These are phyloP conservation scores for Mythimna impura DNA, from an alignment of 2,888 invertebrate species.

Conservation along the genomic window DNA sequence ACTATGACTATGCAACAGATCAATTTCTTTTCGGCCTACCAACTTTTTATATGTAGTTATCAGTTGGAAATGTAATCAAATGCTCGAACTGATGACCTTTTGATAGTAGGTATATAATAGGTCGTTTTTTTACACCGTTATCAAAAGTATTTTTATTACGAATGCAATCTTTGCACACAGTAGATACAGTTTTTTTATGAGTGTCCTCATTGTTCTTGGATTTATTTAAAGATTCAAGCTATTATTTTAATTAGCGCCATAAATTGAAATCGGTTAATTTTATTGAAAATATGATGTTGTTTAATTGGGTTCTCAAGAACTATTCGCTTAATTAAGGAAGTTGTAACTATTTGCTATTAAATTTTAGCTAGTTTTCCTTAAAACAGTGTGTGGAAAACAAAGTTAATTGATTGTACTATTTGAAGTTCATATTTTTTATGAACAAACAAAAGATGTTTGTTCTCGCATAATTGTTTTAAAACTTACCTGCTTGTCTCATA, in stretches of 20 bases:
- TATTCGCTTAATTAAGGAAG: conserved; percentile 7
- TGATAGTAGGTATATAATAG: not conserved
- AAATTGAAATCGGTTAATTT: conserved; percentile 7
- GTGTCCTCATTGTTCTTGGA: not conserved
- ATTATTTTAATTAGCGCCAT: conserved; percentile 13
- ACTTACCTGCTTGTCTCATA: not conserved
- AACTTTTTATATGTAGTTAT: not conserved
- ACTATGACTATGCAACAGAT: not conserved
- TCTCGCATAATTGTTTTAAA: not conserved
- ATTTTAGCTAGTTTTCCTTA: conserved; percentile 44
- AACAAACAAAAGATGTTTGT: not conserved
- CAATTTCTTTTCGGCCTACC: not conserved
- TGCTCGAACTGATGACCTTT: conserved; percentile 2
- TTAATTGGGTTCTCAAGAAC: conserved; percentile 18
- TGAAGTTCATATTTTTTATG: not conserved
- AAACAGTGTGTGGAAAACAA: conserved; percentile 19
- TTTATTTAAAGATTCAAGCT: not conserved
- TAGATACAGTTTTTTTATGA: not conserved
- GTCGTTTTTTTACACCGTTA: conserved; percentile 8
- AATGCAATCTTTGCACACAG: not conserved
- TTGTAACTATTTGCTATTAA: conserved; percentile 4
- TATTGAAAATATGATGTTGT: conserved; percentile 16
- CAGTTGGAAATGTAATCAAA: not conserved
- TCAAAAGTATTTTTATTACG: not conserved
- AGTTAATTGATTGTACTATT: conserved; percentile 11